These are phyloP conservation scores for Trissolcus brochymenae DNA, from an alignment of 2,888 invertebrate genomes.

Conservation along the genomic window DNA sequence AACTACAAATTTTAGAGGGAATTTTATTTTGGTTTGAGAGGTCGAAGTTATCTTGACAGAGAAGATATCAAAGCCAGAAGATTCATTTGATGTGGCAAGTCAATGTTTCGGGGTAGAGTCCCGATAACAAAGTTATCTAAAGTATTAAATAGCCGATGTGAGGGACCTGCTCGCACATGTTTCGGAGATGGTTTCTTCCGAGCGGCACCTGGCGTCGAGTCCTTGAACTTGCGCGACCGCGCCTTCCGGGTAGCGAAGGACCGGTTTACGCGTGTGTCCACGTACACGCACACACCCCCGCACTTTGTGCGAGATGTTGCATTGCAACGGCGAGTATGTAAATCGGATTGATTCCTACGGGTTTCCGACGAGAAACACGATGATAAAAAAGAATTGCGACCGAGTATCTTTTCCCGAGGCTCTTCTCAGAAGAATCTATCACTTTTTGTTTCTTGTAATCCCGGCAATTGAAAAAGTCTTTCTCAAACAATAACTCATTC, in stretches of 20 bases:
- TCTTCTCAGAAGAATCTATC: neutral
- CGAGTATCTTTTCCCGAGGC: slow-evolving; percentile 6
- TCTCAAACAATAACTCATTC: no score
- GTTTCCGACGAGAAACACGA: slow-evolving; percentile 44
- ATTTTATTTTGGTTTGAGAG: no score
- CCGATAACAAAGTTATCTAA: slow-evolving; percentile 41
- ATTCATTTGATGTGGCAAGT: slow-evolving; percentile 33
- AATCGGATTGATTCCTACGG: slow-evolving; percentile 64
- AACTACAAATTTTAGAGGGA: no score
- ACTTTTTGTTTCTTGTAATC: slow-evolving; percentile 4
- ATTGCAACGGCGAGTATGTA: slow-evolving; percentile 71
- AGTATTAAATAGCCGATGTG: slow-evolving; percentile 40
- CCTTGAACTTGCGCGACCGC: slow-evolving; percentile 70
- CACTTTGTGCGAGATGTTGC: slow-evolving; percentile 58
- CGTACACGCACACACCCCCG: slow-evolving; percentile 61
- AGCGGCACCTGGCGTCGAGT: slow-evolving; percentile 73
- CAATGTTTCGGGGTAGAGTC: slow-evolving; percentile 16
- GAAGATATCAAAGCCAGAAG: slow-evolving; percentile 15
- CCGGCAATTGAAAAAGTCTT: no score
- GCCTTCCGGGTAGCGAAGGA: slow-evolving; percentile 71
- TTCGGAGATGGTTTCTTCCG: slow-evolving; percentile 65
- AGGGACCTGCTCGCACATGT: slow-evolving; percentile 66
- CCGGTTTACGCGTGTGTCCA: slow-evolving; percentile 58
- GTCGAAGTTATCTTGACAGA: neutral
- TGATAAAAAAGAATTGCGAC: slow-evolving; percentile 24